Evolutionary conservation across 2,888 invertebrate genomes (phyloP).

Genomic region (Leptinotarsa juncta): DNA sequence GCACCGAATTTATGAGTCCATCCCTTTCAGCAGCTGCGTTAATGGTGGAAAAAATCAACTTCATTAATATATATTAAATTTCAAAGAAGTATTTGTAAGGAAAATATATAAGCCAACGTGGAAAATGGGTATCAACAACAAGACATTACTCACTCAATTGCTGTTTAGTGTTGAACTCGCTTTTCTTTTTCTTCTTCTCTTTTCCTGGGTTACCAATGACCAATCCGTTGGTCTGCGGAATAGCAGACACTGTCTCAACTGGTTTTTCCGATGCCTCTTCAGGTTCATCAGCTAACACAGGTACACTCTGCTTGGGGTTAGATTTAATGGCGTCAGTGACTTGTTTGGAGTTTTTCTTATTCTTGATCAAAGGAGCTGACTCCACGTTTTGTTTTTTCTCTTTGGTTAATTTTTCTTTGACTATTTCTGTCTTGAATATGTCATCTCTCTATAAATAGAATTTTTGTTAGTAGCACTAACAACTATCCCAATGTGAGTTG

Average conservation of each 20-base stretch:
- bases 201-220: constrained; percentile 52
- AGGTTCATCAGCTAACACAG: constrained; percentile 47
- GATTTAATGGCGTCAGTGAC: constrained; percentile 18
- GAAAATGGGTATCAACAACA: not conserved
- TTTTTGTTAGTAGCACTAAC: not conserved
- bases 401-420: constrained; percentile 38
- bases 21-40: constrained; percentile 74
- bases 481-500: no score
- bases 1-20: constrained; percentile 75
- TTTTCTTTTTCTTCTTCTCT: constrained; percentile 72
- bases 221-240: constrained; percentile 34
- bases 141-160: constrained; percentile 67
- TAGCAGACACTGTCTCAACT: constrained; percentile 33
- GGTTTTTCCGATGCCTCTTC: constrained; percentile 48
- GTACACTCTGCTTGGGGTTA: constrained; percentile 14
- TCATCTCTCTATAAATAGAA: constrained; percentile 42
- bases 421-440: constrained; percentile 42
- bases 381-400: constrained; percentile 41
- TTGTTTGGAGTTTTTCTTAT: constrained; percentile 48
- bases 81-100: not conserved
- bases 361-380: constrained; percentile 49
- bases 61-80: constrained; percentile 8
- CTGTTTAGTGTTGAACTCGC: constrained; percentile 68
- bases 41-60: constrained; percentile 30
- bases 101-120: not conserved